Evolutionary conservation across 1,140 invertebrate genomes (phyloP).

Genomic region (Cydia fagiglandana): DNA sequence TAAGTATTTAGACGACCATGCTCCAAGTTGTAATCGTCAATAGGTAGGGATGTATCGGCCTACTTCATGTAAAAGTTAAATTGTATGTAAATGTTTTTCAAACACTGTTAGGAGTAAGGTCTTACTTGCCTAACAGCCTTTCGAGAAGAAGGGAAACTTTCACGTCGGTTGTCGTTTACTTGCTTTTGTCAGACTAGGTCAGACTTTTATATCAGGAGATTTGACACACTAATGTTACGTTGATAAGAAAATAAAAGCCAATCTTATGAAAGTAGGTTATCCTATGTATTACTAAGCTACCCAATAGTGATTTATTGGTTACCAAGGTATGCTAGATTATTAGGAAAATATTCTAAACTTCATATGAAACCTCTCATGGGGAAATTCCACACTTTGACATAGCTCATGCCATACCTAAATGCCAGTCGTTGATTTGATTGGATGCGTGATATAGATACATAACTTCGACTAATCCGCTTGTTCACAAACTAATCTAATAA

Average conservation of each 20-base stretch:
- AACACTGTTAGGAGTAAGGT: constrained; percentile 47
- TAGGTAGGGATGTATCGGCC: not conserved
- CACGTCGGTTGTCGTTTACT: constrained; percentile 24
- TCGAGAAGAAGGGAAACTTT: constrained; percentile 43
- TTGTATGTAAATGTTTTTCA: constrained; percentile 60
- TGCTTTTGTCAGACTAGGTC: not conserved
- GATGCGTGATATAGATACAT: too few species aligned
- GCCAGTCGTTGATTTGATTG: too few species aligned
- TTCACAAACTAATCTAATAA: not conserved
- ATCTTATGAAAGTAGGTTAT: too few species aligned
- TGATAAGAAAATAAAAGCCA: not conserved
- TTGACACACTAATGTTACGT: not conserved
- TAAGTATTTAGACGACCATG: not conserved
- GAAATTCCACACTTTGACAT: too few species aligned
- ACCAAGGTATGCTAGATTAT: too few species aligned
- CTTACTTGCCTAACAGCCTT: constrained; percentile 41
- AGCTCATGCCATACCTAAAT: too few species aligned
- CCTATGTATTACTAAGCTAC: too few species aligned
- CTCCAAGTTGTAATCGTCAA: not conserved
- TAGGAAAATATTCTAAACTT: too few species aligned
- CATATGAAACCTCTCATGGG: too few species aligned
- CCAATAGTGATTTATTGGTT: too few species aligned
- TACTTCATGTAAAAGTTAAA: constrained; percentile 48
- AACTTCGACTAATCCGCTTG: too few species aligned
- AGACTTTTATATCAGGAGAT: not conserved